Percentiles rank a stretch among this genome's conserved stretches.
Conservation (phyloP, 2,888 invertebrate genomes). For the Drosophila sordidula region DNA sequence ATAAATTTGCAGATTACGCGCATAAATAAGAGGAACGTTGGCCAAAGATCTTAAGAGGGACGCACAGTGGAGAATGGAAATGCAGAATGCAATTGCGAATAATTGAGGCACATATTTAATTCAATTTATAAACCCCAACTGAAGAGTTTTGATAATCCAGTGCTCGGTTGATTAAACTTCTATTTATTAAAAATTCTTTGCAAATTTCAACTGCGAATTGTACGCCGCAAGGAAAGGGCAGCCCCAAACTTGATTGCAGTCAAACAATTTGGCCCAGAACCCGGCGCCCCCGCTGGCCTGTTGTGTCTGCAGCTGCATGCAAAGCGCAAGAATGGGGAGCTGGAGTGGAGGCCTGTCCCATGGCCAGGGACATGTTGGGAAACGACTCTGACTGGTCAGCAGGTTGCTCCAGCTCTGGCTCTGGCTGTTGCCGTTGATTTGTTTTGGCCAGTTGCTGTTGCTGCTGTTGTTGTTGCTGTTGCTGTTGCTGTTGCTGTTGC, state of each 20-base stretch:
- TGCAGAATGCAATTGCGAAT: slow-evolving; percentile 33
- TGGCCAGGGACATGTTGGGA: slow-evolving; percentile 51
- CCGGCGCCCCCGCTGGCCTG: not conserved
- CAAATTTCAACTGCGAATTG: slow-evolving; percentile 54
- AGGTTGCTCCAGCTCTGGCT: slow-evolving; percentile 55
- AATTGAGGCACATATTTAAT: slow-evolving; percentile 60
- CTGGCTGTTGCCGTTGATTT: slow-evolving; percentile 33
- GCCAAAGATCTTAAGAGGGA: slow-evolving; percentile 17
- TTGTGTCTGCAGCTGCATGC: slow-evolving; percentile 30
- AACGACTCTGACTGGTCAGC: slow-evolving; percentile 62
- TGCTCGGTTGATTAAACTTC: slow-evolving; percentile 39
- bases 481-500: slow-evolving; percentile 35
- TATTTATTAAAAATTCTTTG: slow-evolving; percentile 61
- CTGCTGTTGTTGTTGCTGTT: slow-evolving; percentile 42
- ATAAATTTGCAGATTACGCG: slow-evolving; percentile 58
- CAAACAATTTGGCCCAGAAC: slow-evolving; percentile 51
- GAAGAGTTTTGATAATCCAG: slow-evolving; percentile 21
- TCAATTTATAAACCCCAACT: slow-evolving; percentile 44
- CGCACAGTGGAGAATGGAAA: slow-evolving; percentile 2
- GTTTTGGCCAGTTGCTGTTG: slow-evolving; percentile 9
- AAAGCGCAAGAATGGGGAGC: slow-evolving; percentile 4
- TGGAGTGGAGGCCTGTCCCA: slow-evolving; percentile 17
- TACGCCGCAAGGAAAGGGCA: slow-evolving; percentile 57
- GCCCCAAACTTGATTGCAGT: slow-evolving; percentile 61
- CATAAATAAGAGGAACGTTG: slow-evolving; percentile 44